A percentile compares a stretch with the other conserved stretches of the same genome.
Evolutionary conservation across 2,888 invertebrate species (phyloP).

Genomic region (Heliconius charithonia): DNA sequence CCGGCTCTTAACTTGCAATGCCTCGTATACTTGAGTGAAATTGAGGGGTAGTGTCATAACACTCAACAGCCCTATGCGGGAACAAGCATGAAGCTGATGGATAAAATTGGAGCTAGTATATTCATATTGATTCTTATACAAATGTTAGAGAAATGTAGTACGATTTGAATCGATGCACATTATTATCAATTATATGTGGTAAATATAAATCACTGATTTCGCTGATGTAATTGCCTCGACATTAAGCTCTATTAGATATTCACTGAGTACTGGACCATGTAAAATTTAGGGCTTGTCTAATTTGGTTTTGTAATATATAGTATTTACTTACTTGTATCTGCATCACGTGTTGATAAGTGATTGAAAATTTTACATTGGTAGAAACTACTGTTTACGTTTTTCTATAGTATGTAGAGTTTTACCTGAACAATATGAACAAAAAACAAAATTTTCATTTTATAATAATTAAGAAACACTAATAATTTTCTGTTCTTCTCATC

Average conservation of each 20-base stretch:
- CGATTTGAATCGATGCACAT: slow-evolving; percentile 17
- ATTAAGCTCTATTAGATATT: slow-evolving; percentile 37
- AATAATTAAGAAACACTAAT: no score
- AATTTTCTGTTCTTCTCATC: no score
- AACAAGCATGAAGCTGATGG: no score
- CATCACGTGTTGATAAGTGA: not conserved
- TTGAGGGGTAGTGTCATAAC: no score
- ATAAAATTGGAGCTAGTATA: slow-evolving; percentile 7
- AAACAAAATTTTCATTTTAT: no score
- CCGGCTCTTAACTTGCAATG: no score
- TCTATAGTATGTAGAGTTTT: not conserved
- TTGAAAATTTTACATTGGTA: not conserved
- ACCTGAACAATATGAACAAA: no score
- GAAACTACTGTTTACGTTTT: not conserved
- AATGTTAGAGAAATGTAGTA: slow-evolving; percentile 24
- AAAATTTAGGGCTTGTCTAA: slow-evolving; percentile 28
- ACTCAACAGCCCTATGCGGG: no score
- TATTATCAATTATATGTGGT: slow-evolving; percentile 42
- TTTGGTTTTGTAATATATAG: slow-evolving; percentile 27
- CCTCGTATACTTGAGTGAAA: no score
- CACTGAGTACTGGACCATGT: slow-evolving; percentile 31
- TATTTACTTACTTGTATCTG: not conserved
- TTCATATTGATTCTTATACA: not conserved
- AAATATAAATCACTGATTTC: slow-evolving; percentile 39
- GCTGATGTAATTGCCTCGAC: slow-evolving; percentile 43